Percentiles rank a stretch among this genome's conserved stretches.
Conservation (phyloP, 2,113 vertebrate genomes). For the Oncorhynchus tshawytscha region DNA sequence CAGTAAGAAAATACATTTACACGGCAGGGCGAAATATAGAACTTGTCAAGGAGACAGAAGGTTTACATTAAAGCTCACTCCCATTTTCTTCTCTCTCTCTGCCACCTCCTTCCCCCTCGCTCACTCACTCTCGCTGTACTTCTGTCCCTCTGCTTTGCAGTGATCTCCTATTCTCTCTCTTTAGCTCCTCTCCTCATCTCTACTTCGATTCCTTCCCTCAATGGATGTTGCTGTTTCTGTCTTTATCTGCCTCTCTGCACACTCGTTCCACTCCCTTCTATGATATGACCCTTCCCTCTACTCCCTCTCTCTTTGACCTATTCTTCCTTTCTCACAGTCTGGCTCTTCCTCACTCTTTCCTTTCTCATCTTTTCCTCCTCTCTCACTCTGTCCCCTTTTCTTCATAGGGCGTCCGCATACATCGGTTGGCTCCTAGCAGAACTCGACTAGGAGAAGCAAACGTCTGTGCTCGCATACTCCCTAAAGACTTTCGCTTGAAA, state of each 20-base stretch:
- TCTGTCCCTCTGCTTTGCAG: neutral
- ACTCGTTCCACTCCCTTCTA: too few species aligned
- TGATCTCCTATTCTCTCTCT: neutral
- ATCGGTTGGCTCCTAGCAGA: too few species aligned
- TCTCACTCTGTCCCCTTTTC: neutral
- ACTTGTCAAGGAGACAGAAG: neutral
- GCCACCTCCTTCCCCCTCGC: neutral
- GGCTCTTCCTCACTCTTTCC: neutral
- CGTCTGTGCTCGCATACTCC: too few species aligned
- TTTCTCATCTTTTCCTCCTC: neutral
- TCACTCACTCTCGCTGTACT: neutral
- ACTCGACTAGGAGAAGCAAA: too few species aligned
- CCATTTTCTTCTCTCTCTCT: neutral
- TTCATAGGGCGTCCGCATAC: too few species aligned
- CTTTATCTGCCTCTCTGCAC: neutral
- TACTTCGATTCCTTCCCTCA: too few species aligned
- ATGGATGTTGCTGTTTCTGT: neutral
- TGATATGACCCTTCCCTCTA: neutral
- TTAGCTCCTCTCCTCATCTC: conserved; percentile 1
- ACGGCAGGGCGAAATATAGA: neutral
- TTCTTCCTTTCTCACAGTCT: neutral
- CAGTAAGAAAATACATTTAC: conserved; percentile 3
- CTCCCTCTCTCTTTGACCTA: neutral
- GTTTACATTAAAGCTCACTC: neutral
- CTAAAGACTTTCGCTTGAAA: too few species aligned